Evolutionary conservation across 2,797 vertebrate genomes (phyloP).

Genomic region (Sebastes hopkinsi): DNA sequence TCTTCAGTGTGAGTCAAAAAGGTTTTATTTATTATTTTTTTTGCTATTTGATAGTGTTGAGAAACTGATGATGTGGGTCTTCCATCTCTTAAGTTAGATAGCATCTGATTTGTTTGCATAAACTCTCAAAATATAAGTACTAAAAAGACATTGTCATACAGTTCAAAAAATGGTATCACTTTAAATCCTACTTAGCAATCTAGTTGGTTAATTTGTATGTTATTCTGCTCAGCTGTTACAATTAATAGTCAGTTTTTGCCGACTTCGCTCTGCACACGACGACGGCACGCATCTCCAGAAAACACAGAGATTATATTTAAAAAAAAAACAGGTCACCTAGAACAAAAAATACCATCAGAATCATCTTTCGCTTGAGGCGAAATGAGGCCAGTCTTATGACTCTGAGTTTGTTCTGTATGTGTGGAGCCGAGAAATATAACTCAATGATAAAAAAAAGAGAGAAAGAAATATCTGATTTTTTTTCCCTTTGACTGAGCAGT

Average conservation of each 20-base stretch:
- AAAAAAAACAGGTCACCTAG: conserved; percentile 26
- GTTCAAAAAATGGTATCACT: not conserved
- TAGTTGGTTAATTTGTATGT: not conserved
- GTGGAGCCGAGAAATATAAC: not conserved
- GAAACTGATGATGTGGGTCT: not conserved
- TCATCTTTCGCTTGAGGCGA: not conserved
- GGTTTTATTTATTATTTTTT: not conserved
- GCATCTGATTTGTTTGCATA: not conserved
- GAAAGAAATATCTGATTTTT: not conserved
- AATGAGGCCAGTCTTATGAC: conserved; percentile 3
- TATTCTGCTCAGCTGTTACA: not conserved
- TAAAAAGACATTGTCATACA: not conserved
- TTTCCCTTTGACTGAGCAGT: not conserved
- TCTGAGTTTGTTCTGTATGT: conserved; percentile 1
- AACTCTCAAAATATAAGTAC: not conserved
- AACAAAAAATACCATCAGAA: conserved; percentile 15
- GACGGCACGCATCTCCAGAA: not conserved
- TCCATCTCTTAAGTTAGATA: not conserved
- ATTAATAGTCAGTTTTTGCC: not conserved
- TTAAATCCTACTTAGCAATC: not conserved
- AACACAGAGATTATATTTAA: conserved; percentile 5
- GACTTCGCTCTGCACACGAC: not conserved
- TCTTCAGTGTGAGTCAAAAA: conserved; percentile 90
- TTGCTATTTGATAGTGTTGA: not conserved
- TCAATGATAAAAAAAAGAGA: not conserved